phyloP scores from a whole-genome alignment of 2,113 vertebrate genomes.

The Seriola aureovittata region DNA sequence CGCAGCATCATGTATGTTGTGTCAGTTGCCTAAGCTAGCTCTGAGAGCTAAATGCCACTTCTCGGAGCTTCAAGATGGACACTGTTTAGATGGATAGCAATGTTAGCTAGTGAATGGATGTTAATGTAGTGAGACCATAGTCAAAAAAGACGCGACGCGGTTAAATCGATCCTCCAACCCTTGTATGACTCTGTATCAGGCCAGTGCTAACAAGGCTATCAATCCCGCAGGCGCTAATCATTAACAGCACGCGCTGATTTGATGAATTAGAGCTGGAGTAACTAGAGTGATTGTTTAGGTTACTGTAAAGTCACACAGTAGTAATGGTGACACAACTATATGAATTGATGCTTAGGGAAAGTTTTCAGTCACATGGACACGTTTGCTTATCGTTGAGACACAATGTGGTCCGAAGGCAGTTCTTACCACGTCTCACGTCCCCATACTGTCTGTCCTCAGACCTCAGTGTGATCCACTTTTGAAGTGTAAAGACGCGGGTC shows the following conservation, averaged over 20 bases:
- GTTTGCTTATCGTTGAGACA: not conserved
- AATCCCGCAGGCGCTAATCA: not conserved
- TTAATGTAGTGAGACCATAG: too few species aligned
- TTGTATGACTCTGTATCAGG: not conserved
- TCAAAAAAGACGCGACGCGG: not conserved
- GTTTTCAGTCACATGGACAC: too few species aligned
- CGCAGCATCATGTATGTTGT: not conserved
- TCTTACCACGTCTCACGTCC: not conserved
- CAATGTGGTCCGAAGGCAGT: not conserved
- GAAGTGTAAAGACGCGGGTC: not conserved
- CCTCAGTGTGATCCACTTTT: too few species aligned
- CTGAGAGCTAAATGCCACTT: not conserved
- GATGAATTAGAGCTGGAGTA: not conserved
- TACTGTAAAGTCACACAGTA: not conserved
- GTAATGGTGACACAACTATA: rapidly evolving
- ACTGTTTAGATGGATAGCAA: too few species aligned
- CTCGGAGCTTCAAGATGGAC: not conserved
- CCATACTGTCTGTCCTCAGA: not conserved
- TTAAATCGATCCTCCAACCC: not conserved
- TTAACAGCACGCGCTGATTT: not conserved
- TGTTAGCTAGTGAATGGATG: not conserved
- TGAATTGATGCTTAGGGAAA: not conserved
- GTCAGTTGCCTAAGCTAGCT: not conserved
- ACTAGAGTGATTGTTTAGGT: not conserved
- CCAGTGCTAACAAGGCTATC: slow-evolving; percentile 32